phyloP scores from a whole-genome alignment of 92 coral and sea anemone species.

The Umimayanthus chanpuru region DNA sequence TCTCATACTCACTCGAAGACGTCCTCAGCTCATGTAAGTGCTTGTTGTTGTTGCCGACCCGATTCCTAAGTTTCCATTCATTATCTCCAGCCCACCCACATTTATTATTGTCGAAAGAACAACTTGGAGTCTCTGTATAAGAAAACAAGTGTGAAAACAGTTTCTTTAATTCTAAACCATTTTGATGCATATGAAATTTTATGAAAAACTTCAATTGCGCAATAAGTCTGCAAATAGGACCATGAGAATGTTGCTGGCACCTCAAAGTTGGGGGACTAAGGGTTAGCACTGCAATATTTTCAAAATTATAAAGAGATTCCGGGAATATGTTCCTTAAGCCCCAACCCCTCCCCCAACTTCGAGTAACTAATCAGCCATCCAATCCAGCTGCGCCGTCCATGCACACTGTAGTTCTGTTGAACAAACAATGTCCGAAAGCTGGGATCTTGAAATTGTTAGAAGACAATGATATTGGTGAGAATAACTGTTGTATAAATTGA shows the following conservation, averaged over 20 bases:
- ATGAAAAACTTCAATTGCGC: neutral
- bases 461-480: neutral
- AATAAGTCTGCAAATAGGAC: neutral
- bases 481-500: neutral
- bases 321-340: no score
- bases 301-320: no score
- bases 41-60: neutral
- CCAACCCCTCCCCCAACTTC: no score
- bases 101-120: conserved; percentile 36
- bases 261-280: no score
- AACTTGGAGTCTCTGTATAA: conserved; percentile 42
- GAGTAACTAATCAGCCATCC: no score
- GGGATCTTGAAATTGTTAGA: no score
- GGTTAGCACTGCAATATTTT: no score
- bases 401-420: neutral
- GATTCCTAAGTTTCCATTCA: conserved; percentile 44
- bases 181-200: neutral
- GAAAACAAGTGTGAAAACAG: neutral
- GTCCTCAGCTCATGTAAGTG: neutral
- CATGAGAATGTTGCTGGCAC: neutral
- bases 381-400: neutral
- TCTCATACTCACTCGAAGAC: neutral
- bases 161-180: neutral
- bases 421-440: neutral
- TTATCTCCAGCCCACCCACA: conserved; percentile 51